Evolutionary conservation across 2,797 vertebrate genomes (phyloP).

Genomic region (Bufotes viridis): DNA sequence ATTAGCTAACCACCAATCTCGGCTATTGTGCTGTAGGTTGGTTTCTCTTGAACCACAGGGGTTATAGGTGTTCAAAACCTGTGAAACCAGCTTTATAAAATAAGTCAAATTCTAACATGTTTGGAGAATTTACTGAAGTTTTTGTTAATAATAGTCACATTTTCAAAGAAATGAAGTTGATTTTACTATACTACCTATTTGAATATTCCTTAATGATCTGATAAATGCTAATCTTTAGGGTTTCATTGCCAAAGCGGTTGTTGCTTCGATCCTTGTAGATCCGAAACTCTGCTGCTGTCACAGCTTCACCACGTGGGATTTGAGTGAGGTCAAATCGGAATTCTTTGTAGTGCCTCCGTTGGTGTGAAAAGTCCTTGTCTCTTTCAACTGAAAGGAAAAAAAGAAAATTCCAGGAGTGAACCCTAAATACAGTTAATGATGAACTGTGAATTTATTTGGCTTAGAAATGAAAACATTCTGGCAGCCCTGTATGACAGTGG

Average conservation of each 20-base stretch:
- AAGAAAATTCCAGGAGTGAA: conserved; percentile 63
- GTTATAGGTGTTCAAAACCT: neutral
- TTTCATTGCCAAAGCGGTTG: conserved; percentile 91
- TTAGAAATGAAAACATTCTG: conserved; percentile 72
- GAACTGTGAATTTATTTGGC: conserved; percentile 65
- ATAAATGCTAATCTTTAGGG: conserved; percentile 92
- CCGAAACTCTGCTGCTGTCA: conserved; percentile 96
- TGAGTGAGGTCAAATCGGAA: conserved; percentile 98
- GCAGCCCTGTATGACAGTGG: conserved; percentile 67
- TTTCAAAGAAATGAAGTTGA: neutral
- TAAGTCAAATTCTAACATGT: neutral
- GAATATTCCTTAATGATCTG: conserved; percentile 96
- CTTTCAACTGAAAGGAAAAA: conserved; percentile 86
- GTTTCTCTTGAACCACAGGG: neutral
- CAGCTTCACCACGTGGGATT: conserved; percentile 95
- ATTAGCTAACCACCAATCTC: neutral
- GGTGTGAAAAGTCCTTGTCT: conserved; percentile 99
- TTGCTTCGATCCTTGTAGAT: conserved; percentile 96
- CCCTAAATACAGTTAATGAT: conserved; percentile 59
- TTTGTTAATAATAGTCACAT: neutral
- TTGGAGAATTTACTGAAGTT: neutral
- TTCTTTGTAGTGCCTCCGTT: conserved; percentile 97
- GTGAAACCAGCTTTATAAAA: neutral
- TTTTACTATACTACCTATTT: conserved; percentile 82
- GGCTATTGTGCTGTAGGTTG: neutral